Evolutionary conservation across 2,113 vertebrate species (phyloP).

Genomic region (Tragelaphus imberbis): DNA sequence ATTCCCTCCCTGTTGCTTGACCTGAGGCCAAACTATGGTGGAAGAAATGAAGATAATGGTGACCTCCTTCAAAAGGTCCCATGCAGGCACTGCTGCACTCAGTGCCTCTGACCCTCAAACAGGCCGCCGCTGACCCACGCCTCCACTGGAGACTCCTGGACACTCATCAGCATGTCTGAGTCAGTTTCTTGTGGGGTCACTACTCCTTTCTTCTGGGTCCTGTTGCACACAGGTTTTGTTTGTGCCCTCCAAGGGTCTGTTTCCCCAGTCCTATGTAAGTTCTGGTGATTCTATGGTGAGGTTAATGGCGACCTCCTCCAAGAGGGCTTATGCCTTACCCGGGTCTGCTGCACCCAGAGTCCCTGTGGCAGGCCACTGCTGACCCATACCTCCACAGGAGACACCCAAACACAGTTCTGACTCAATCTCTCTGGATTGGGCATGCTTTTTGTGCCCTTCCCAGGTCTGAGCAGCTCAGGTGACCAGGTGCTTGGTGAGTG

Average conservation of each 20-base stretch:
- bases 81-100: background rate
- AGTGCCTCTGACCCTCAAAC: background rate
- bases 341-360: background rate
- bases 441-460: background rate
- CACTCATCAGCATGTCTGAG: background rate
- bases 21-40: background rate
- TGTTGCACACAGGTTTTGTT: background rate
- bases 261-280: background rate
- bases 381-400: background rate
- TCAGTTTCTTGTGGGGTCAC: background rate
- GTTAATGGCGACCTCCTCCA: background rate
- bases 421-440: background rate
- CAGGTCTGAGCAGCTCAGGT: background rate
- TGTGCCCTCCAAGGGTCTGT: background rate
- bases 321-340: background rate
- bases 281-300: background rate
- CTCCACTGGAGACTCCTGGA: background rate
- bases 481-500: background rate
- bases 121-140: background rate
- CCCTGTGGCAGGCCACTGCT: background rate
- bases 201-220: background rate
- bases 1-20: background rate
- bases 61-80: background rate
- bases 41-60: background rate
- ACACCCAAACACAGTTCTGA: background rate